Evolutionary conservation across 2,797 vertebrate genomes (phyloP).

Genomic region (Todus mexicanus): DNA sequence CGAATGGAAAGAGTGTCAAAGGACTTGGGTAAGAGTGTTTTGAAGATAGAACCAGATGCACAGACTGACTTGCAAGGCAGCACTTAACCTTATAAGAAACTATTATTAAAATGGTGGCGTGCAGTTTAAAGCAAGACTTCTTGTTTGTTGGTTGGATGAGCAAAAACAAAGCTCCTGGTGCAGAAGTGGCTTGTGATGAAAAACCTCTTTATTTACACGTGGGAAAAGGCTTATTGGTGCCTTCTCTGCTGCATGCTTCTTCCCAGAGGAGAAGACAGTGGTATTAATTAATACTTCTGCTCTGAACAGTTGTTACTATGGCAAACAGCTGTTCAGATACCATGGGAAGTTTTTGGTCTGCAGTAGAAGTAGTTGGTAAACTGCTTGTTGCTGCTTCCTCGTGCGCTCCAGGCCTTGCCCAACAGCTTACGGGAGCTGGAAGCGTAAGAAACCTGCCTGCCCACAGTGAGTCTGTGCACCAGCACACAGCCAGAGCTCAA

Average conservation of each 20-base stretch:
- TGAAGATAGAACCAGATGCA: neutral
- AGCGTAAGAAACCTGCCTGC: neutral
- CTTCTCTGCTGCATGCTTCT: neutral
- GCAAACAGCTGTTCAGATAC: neutral
- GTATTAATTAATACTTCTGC: neutral
- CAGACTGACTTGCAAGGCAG: neutral
- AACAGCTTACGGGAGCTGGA: neutral
- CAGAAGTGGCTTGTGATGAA: neutral
- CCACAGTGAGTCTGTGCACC: neutral
- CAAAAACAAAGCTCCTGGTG: neutral
- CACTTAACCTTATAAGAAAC: neutral
- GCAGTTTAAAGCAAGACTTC: neutral
- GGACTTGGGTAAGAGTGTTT: neutral
- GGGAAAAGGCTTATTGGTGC: neutral
- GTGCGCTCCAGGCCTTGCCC: neutral
- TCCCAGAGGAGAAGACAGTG: neutral
- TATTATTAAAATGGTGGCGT: neutral
- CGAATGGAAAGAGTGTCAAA: neutral
- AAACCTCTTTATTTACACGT: neutral
- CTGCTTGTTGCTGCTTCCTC: neutral
- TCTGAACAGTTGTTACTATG: neutral
- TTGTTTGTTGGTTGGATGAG: neutral
- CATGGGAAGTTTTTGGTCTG: neutral
- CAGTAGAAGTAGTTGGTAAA: neutral
- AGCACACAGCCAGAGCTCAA: neutral